phyloP scores from a whole-genome alignment of 2,888 invertebrate genomes.

The Yponomeuta plumbellus region DNA sequence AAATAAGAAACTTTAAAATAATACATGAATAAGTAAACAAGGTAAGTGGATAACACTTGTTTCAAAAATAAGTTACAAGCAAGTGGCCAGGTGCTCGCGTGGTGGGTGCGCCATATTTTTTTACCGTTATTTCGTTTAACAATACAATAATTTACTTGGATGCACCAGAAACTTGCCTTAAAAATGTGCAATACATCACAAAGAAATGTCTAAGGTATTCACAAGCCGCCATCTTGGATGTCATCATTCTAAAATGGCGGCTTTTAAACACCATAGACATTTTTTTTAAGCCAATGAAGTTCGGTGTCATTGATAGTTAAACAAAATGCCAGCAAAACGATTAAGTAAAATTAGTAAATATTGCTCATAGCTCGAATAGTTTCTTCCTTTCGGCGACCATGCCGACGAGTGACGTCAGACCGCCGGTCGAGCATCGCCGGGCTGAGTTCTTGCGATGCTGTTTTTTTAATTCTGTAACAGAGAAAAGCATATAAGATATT shows the following conservation, averaged over 20 bases:
- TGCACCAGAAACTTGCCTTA: too few relatives aligned
- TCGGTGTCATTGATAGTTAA: background rate
- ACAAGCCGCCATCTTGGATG: too few relatives aligned
- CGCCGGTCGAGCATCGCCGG: constrained; percentile 56
- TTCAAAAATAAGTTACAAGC: constrained; percentile 27
- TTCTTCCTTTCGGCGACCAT: constrained; percentile 85
- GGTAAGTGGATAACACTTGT: background rate
- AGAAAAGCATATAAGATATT: constrained; percentile 12
- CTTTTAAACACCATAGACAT: background rate
- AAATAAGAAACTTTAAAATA: background rate
- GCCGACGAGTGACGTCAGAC: constrained; percentile 74
- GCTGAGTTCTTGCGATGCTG: background rate
- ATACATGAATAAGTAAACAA: background rate
- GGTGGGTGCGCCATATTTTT: constrained; percentile 46
- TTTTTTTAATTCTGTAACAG: constrained; percentile 54
- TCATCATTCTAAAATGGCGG: background rate
- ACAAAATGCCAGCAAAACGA: background rate
- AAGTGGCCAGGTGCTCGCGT: constrained; percentile 69
- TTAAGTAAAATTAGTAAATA: background rate
- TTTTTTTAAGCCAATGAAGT: background rate
- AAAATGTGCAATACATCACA: too few relatives aligned
- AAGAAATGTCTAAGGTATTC: too few relatives aligned
- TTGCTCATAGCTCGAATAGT: constrained; percentile 76
- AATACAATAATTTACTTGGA: constrained; percentile 6
- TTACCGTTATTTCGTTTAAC: constrained; percentile 1